These are phyloP conservation scores for Gorsachius magnificus DNA, from an alignment of 2,797 vertebrate species.

Conservation along the genomic window DNA sequence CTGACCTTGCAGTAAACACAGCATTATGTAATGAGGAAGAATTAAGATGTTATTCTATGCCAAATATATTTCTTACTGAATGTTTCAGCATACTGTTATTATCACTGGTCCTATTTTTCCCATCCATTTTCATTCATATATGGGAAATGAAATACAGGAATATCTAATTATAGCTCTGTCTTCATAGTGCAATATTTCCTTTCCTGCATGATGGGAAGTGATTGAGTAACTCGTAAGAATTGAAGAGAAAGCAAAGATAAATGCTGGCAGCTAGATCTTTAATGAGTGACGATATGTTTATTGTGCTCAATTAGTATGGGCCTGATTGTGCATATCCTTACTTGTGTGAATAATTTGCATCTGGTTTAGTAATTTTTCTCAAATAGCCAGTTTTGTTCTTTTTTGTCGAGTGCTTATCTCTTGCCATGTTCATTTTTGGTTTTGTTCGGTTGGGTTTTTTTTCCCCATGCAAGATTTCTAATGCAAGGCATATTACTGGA, in stretches of 20 bases:
- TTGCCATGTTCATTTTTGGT: not conserved
- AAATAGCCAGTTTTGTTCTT: not conserved
- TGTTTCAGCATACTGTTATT: not conserved
- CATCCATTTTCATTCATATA: slow-evolving; percentile 9
- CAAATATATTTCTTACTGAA: slow-evolving; percentile 32
- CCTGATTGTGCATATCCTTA: not conserved
- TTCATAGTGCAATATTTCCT: not conserved
- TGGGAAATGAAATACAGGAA: slow-evolving; percentile 48
- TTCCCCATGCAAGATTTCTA: not conserved
- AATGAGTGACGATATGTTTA: not conserved
- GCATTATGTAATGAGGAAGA: slow-evolving; percentile 40
- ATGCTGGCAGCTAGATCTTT: not conserved
- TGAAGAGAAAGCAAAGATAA: not conserved
- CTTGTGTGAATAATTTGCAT: not conserved
- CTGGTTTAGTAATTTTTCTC: not conserved
- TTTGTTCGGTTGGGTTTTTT: not conserved
- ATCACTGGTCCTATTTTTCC: slow-evolving; percentile 13
- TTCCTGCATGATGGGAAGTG: not conserved
- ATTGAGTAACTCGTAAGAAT: not conserved
- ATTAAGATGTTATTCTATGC: slow-evolving; percentile 54
- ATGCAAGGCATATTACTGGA: not conserved
- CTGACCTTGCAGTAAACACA: slow-evolving; percentile 75
- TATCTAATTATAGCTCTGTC: slow-evolving; percentile 41
- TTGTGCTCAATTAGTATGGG: not conserved
- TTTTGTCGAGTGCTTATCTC: not conserved